Evolutionary conservation across 2,888 invertebrate species (phyloP).

Genomic region (Hydroisotoma schaefferi): DNA sequence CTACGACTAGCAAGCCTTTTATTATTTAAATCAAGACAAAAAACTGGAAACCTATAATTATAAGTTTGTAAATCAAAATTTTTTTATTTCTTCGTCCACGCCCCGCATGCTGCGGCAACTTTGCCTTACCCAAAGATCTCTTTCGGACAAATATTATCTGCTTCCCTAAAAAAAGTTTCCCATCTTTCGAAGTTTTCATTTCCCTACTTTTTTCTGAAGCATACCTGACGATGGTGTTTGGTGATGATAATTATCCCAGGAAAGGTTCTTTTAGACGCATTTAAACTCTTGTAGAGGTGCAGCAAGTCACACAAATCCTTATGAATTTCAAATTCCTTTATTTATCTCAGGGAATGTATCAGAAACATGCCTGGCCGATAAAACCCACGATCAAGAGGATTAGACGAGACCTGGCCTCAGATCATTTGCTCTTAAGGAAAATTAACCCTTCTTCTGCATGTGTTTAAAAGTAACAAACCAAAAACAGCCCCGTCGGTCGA

Average conservation of each 20-base stretch:
- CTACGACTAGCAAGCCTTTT: constrained; percentile 11
- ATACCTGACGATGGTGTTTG: neutral
- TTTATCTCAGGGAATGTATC: neutral
- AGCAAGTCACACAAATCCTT: neutral
- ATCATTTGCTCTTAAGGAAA: too few species aligned
- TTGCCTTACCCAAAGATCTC: constrained; percentile 17
- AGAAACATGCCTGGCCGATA: neutral
- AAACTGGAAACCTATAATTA: constrained; percentile 45
- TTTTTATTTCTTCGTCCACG: constrained; percentile 38
- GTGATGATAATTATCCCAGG: constrained; percentile 10
- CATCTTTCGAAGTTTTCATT: constrained; percentile 14
- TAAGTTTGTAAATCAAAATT: constrained; percentile 49
- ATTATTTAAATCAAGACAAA: constrained; percentile 18
- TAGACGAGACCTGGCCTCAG: too few species aligned
- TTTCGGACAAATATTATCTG: constrained; percentile 12
- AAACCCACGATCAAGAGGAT: too few species aligned
- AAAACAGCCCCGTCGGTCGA: too few species aligned
- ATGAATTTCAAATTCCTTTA: neutral
- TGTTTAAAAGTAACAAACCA: too few species aligned
- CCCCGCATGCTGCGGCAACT: constrained; percentile 41
- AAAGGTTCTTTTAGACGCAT: neutral
- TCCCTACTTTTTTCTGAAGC: neutral
- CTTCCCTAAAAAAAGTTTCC: constrained; percentile 4
- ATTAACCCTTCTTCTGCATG: too few species aligned
- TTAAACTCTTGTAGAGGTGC: neutral